A percentile compares a stretch with the other conserved stretches of the same genome.
Evolutionary conservation across 2,113 vertebrate species (phyloP).

Genomic region (Petaurus breviceps): DNA sequence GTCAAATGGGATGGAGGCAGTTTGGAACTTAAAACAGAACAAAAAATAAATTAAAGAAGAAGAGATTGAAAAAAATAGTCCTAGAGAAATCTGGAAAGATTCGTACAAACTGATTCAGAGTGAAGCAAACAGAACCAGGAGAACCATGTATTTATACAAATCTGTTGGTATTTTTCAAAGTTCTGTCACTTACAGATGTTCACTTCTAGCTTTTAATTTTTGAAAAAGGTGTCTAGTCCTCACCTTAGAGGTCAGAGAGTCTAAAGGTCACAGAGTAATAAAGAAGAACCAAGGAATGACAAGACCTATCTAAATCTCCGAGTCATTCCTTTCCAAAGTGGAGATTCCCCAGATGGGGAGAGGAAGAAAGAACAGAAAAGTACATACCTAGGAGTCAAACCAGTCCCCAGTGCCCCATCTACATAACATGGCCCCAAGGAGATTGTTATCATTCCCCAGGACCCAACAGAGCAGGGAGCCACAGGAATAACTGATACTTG

Average conservation of each 20-base stretch:
- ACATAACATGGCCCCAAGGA: background rate
- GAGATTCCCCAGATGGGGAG: background rate
- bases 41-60: background rate
- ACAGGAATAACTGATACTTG: background rate
- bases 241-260: background rate
- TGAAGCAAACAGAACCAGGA: background rate
- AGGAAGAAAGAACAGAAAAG: background rate
- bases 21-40: no score
- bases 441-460: background rate
- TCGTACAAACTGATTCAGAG: background rate
- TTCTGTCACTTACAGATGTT: background rate
- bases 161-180: background rate
- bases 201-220: background rate
- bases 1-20: no score
- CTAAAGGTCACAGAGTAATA: background rate
- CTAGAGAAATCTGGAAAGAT: background rate
- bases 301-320: background rate
- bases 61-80: background rate
- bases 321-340: background rate
- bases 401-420: background rate
- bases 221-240: background rate
- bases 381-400: background rate
- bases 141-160: background rate
- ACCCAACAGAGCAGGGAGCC: background rate
- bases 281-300: background rate